phyloP scores from a whole-genome alignment of 1,140 invertebrate species.

The Neodiprion fabricii region DNA sequence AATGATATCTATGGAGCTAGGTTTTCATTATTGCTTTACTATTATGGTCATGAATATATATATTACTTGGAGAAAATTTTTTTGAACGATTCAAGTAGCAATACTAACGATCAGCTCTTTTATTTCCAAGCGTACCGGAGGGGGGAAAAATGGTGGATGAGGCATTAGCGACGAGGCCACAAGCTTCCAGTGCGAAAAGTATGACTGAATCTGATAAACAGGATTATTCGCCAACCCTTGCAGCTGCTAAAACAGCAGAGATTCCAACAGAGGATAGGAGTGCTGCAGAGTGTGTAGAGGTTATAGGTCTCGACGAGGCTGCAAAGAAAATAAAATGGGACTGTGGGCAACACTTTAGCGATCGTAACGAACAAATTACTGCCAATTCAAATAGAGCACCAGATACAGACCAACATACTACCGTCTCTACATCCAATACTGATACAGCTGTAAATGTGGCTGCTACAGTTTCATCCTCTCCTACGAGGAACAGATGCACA shows the following conservation, averaged over 20 bases:
- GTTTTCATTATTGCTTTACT: neutral
- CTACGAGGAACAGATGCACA: constrained; percentile 24
- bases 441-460: neutral
- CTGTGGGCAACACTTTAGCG: constrained; percentile 24
- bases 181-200: neutral
- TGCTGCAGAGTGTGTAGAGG: neutral
- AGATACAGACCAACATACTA: neutral
- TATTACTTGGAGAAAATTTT: no score
- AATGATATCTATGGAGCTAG: constrained; percentile 14
- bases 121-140: neutral
- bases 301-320: neutral
- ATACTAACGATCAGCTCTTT: no score
- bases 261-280: neutral
- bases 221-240: neutral
- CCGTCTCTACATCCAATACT: neutral
- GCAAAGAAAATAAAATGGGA: constrained; percentile 36
- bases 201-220: neutral
- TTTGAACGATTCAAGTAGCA: no score
- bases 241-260: neutral
- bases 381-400: neutral
- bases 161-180: neutral
- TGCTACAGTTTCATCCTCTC: neutral
- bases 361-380: constrained; percentile 21
- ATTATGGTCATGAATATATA: no score
- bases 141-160: neutral